Percentiles rank a stretch among this genome's conserved stretches.
phyloP scores from a whole-genome alignment of 2,113 vertebrate genomes.

The Pedetes capensis region DNA sequence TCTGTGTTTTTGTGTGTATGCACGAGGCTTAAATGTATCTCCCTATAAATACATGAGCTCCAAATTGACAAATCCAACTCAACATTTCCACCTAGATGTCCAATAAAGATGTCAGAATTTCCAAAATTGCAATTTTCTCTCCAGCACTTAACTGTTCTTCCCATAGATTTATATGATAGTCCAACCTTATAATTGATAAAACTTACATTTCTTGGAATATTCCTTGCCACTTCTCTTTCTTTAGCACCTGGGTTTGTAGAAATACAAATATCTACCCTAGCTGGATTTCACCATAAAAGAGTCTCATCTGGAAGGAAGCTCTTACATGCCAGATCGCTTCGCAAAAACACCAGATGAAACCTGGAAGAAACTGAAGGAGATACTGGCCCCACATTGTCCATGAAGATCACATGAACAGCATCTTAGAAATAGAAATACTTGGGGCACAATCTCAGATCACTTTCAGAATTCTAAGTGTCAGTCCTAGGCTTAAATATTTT shows the following conservation, averaged over 20 bases:
- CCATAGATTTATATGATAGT: neutral
- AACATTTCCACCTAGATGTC: neutral
- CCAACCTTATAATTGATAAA: neutral
- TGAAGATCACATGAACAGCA: neutral
- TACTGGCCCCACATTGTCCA: neutral
- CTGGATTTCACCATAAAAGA: neutral
- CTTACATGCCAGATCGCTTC: neutral
- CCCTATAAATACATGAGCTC: neutral
- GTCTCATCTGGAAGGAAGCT: neutral
- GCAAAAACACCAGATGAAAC: neutral
- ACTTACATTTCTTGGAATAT: neutral
- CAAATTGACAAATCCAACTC: neutral
- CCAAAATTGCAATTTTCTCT: neutral
- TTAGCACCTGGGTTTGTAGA: neutral
- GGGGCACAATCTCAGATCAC: too few species aligned
- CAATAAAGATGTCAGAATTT: neutral
- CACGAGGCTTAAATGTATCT: neutral
- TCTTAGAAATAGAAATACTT: neutral
- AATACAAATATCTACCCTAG: neutral
- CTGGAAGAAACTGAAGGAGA: neutral
- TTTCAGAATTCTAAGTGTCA: neutral
- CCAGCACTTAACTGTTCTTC: neutral
- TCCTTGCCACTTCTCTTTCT: neutral
- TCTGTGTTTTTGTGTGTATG: neutral
- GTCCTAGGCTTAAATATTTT: neutral